phyloP scores from a whole-genome alignment of 2,113 vertebrate genomes.

The Notarius quadriscutis region DNA sequence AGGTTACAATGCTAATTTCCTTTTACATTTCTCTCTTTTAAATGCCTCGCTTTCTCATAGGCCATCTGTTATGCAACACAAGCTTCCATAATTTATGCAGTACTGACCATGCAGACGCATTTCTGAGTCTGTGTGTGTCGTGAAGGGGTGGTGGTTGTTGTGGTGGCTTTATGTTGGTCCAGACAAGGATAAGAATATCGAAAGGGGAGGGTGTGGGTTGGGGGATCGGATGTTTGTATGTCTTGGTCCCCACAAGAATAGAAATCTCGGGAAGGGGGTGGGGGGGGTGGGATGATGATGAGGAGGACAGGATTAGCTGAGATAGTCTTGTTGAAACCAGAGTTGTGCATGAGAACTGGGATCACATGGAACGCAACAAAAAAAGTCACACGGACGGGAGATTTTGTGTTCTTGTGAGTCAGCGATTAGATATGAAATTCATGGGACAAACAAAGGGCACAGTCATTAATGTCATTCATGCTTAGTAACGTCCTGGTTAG shows the following conservation, averaged over 20 bases:
- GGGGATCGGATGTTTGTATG: neutral
- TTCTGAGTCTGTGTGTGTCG: neutral
- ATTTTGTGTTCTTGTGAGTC: neutral
- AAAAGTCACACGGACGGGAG: neutral
- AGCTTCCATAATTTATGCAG: slow-evolving; percentile 58
- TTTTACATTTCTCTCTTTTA: neutral
- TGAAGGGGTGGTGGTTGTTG: neutral
- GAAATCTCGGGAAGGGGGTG: neutral
- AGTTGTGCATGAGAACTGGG: neutral
- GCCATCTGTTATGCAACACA: slow-evolving; percentile 52
- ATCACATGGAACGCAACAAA: neutral
- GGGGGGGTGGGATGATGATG: neutral
- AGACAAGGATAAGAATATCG: too few species aligned
- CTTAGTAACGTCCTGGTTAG: neutral
- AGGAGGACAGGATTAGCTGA: neutral
- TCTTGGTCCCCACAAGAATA: neutral
- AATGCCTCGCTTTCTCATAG: slow-evolving; percentile 21
- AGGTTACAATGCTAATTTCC: neutral
- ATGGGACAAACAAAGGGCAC: neutral
- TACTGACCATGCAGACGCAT: slow-evolving; percentile 59
- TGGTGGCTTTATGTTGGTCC: neutral
- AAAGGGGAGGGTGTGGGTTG: neutral
- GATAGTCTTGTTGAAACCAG: neutral
- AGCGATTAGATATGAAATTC: neutral
- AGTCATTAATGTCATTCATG: neutral